Conservation (phyloP, 1,140 invertebrate species). For the Wiebesia pumilae region DNA sequence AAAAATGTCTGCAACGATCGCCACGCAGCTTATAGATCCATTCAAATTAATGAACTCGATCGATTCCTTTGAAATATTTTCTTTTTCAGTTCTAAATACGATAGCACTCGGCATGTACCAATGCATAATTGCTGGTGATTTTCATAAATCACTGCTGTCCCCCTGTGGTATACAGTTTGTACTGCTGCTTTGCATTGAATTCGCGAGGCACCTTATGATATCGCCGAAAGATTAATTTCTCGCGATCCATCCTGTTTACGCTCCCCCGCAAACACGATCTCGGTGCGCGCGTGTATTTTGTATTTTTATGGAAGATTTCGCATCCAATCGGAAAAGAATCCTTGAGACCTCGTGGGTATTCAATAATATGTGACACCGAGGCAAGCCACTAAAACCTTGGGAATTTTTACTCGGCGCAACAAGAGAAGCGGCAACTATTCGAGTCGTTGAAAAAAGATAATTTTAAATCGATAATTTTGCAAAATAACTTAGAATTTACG, state of each 20-base stretch:
- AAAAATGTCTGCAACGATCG: background rate
- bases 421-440: too few relatives aligned
- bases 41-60: constrained; percentile 49
- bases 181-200: constrained; percentile 41
- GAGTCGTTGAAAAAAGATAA: too few relatives aligned
- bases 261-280: constrained; percentile 6
- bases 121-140: constrained; percentile 48
- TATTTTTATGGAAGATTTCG: background rate
- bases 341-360: background rate
- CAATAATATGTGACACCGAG: too few relatives aligned
- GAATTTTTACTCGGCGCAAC: too few relatives aligned
- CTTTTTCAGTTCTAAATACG: background rate
- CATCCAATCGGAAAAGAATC: background rate
- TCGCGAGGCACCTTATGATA: constrained; percentile 37
- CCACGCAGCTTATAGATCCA: constrained; percentile 30
- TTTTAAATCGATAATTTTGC: too few relatives aligned
- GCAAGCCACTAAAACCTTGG: too few relatives aligned
- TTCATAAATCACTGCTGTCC: constrained; percentile 43
- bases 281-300: background rate
- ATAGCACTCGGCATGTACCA: constrained; percentile 12
- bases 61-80: constrained; percentile 44
- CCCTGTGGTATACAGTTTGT: background rate
- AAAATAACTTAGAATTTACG: too few relatives aligned
- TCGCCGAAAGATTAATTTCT: constrained; percentile 43
- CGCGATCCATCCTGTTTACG: constrained; percentile 29